Evolutionary conservation across 2,888 invertebrate species (phyloP), one percentile per base, ranked within the genome.

Genomic region (Melinaea menophilus): DNA sequence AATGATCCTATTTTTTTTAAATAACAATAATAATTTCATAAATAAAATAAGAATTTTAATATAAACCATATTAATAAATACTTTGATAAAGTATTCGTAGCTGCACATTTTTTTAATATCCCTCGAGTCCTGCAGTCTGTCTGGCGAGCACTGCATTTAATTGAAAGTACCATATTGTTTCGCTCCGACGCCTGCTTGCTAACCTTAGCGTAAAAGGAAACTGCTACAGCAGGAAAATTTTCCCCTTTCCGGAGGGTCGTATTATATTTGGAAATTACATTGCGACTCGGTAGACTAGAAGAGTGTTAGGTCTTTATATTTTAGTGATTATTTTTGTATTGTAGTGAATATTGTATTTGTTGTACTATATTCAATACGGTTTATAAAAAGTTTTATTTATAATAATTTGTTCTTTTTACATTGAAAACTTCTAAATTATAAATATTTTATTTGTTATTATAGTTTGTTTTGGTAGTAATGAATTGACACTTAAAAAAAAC

Each of bases 201-300:
- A 62, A 59, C 65, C 58, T 58, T 37, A 51, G 51, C 51, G 56
- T 61, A 59, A 65, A 67, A 67, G 65, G 65, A 67, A 67, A 67
- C 62, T 67, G 64, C 67, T 61, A 62, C 58, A 58, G n/a, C 60
- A 55, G 55, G 62, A 58, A 64, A 67, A 64, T 60, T 55, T 64
- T 51, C 60, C 63, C 58, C 58, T 60, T 64, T 58, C 51, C 33
- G 48, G 64, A 59, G 62, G 62, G 59, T 58, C 54, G 55, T 55
- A 55, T 67, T 58, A 62, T 62, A 67, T 64, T 67, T 65, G 67
- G 51, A 63, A 66, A 61, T 66, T 63, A 66, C 59, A 61, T 66
- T 66, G 60, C 45, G 45, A 63, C 13, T 51, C 63, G 51, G 46
- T 56, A 61, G 66, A 66, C 63, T 66, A 61, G 61, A 66, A 66